These are phyloP conservation scores for Zaprionus kolodkinae DNA, from an alignment of 1,140 invertebrate genomes.

Conservation along the genomic window DNA sequence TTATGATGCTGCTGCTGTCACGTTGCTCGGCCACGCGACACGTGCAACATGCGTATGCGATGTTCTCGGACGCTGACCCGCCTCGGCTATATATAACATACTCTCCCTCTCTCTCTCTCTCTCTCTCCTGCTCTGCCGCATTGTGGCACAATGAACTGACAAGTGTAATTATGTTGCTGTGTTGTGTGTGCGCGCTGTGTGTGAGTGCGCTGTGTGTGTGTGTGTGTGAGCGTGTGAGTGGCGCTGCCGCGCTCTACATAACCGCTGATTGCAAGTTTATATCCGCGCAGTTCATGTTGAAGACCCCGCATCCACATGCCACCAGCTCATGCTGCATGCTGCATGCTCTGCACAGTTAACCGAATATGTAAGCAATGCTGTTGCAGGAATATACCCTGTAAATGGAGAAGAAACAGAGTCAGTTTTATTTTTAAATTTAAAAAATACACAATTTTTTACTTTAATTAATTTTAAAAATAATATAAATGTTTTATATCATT, in stretches of 20 bases:
- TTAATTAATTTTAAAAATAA: too few relatives aligned
- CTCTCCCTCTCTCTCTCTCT: conserved; percentile 14
- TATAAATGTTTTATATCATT: background rate
- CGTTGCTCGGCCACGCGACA: conserved; percentile 43
- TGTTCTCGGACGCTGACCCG: conserved; percentile 41
- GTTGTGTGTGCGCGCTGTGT: conserved; percentile 12
- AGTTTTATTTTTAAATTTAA: too few relatives aligned
- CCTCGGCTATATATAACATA: conserved; percentile 21
- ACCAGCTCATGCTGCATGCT: background rate
- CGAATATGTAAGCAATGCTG: background rate
- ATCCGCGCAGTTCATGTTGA: conserved; percentile 50
- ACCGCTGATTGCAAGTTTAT: conserved; percentile 77
- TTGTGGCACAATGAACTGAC: conserved; percentile 80
- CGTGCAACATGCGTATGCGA: conserved; percentile 62
- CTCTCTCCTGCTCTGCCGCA: conserved; percentile 37
- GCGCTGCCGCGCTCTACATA: conserved; percentile 49
- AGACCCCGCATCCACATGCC: conserved; percentile 14
- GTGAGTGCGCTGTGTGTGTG: conserved; percentile 16
- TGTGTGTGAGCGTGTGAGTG: conserved; percentile 33
- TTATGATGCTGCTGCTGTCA: conserved; percentile 33
- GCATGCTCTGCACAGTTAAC: background rate
- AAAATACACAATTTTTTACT: too few relatives aligned
- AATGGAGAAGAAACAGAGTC: background rate
- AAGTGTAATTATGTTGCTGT: conserved; percentile 77
- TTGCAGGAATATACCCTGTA: conserved; percentile 18